Conservation (phyloP, 2,888 invertebrate species). For the Ommatoiulus sabulosus region DNA sequence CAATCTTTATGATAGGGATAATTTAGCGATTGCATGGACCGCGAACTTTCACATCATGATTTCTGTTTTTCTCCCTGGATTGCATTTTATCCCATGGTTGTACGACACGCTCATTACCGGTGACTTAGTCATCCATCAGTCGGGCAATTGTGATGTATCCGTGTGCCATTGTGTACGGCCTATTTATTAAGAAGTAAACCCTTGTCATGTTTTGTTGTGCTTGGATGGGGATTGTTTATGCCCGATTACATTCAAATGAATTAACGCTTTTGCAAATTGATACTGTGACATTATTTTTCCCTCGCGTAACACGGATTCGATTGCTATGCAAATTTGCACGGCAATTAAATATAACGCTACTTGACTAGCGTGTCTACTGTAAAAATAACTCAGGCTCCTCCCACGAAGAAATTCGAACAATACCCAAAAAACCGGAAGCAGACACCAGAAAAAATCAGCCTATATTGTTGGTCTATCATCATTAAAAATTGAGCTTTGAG, state of each 20-base stretch:
- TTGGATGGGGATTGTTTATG: constrained; percentile 40
- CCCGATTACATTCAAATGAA: constrained; percentile 11
- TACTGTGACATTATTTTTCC: not conserved
- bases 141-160: constrained; percentile 36
- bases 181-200: constrained; percentile 40
- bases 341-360: constrained; percentile 14
- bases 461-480: not conserved
- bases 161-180: constrained; percentile 23
- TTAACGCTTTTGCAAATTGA: constrained; percentile 28
- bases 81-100: constrained; percentile 12
- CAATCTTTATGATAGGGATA: constrained; percentile 40
- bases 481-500: not conserved
- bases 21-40: constrained; percentile 43
- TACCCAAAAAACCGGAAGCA: not conserved
- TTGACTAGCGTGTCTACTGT: not conserved
- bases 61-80: constrained; percentile 25
- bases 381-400: not conserved
- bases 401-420: not conserved
- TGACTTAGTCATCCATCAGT: constrained; percentile 43
- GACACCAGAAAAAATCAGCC: not conserved
- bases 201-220: constrained; percentile 43
- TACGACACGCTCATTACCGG: constrained; percentile 40
- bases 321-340: constrained; percentile 28
- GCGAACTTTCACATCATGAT: constrained; percentile 36
- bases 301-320: not conserved